A percentile compares a stretch with the other conserved stretches of the same genome.
These are phyloP conservation scores for Drosophila bocqueti DNA, from an alignment of 1,140 invertebrate genomes.

Conservation along the genomic window DNA sequence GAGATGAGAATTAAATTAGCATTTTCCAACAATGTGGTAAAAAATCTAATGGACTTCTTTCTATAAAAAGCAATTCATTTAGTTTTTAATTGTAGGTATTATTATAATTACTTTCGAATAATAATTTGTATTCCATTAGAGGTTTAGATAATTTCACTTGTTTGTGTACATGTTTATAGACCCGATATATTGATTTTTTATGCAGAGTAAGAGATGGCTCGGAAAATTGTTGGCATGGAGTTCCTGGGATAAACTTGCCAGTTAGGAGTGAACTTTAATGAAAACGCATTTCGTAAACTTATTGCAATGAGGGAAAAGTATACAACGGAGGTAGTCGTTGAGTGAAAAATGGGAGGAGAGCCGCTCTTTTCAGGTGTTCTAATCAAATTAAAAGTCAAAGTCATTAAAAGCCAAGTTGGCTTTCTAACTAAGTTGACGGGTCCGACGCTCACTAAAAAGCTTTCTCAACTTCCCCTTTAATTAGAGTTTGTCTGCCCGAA, in stretches of 20 bases:
- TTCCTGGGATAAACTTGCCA: slow-evolving; percentile 39
- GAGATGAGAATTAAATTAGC: slow-evolving; percentile 33
- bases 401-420: slow-evolving; percentile 72
- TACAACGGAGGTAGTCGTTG: slow-evolving; percentile 5
- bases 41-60: not conserved
- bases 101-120: not conserved
- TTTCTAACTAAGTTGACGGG: slow-evolving; percentile 55
- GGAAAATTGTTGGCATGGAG: slow-evolving; percentile 53
- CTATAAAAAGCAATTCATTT: not conserved
- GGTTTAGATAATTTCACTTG: not conserved
- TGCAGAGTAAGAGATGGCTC: slow-evolving; percentile 1
- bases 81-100: too few relatives aligned
- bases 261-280: slow-evolving; percentile 53
- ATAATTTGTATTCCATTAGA: not conserved
- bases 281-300: slow-evolving; percentile 61
- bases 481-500: slow-evolving; percentile 31
- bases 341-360: slow-evolving; percentile 25
- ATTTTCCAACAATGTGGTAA: not conserved
- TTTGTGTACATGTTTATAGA: too few relatives aligned
- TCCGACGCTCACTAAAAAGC: slow-evolving; percentile 53
- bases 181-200: slow-evolving; percentile 37
- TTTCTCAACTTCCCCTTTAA: slow-evolving; percentile 56
- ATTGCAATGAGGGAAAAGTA: slow-evolving; percentile 40
- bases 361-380: slow-evolving; percentile 56
- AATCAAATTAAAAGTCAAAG: slow-evolving; percentile 76